These are phyloP conservation scores for Tethya wilhelma DNA, from an alignment of 37 sponge, comb jelly and placozoan species.

Conservation along the genomic window DNA sequence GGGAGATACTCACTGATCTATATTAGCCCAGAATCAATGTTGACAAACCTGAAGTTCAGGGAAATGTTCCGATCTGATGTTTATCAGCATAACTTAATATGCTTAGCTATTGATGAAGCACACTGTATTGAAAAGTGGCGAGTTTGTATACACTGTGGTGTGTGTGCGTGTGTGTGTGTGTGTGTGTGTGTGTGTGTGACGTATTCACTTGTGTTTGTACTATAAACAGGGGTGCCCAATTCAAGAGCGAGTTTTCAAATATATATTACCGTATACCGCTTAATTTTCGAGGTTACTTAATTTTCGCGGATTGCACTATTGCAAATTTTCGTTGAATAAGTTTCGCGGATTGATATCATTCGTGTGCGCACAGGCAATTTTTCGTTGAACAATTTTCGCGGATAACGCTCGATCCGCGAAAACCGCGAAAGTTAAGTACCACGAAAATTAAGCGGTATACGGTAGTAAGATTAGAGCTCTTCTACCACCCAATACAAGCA, in stretches of 20 bases:
- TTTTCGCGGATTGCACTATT: too few relatives aligned
- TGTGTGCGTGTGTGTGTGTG: background rate
- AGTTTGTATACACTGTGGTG: background rate
- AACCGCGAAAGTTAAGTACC: too few relatives aligned
- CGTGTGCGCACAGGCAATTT: too few relatives aligned
- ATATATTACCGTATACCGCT: too few relatives aligned
- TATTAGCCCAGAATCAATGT: constrained; percentile 33
- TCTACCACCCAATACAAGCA: constrained; percentile 2
- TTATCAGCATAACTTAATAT: constrained; percentile 17
- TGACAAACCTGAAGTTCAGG: constrained; percentile 13
- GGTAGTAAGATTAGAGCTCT: constrained; percentile 15
- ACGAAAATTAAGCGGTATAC: too few relatives aligned
- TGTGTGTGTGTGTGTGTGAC: background rate
- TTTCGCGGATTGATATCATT: too few relatives aligned
- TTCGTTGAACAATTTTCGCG: too few relatives aligned
- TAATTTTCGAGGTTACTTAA: too few relatives aligned
- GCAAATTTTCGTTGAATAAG: too few relatives aligned
- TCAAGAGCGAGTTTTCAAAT: constrained; percentile 44
- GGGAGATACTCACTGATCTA: constrained; percentile 19
- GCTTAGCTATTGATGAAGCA: constrained; percentile 21
- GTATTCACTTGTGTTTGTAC: background rate
- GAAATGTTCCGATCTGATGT: constrained; percentile 30
- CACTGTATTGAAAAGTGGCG: constrained; percentile 35
- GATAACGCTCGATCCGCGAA: too few relatives aligned
- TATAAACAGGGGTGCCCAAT: constrained; percentile 30